Conservation (phyloP, 2,888 invertebrate species). For the Neocrepidodera transversa region DNA sequence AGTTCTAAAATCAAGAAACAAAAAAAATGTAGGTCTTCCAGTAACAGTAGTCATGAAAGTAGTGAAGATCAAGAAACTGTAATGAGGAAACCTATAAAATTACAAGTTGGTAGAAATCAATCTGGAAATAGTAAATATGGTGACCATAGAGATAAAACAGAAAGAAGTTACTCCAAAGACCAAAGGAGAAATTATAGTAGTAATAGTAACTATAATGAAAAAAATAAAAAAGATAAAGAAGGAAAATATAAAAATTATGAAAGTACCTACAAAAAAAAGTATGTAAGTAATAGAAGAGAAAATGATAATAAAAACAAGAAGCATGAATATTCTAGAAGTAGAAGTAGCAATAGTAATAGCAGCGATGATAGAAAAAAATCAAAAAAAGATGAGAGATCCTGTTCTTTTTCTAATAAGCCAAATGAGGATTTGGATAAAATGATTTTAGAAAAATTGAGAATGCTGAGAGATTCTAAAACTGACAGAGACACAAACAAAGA, state of each 20-base stretch:
- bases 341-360: constrained; percentile 16
- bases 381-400: neutral
- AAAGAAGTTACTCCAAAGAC: constrained; percentile 14
- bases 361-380: constrained; percentile 18
- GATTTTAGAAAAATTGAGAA: constrained; percentile 36
- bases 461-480: constrained; percentile 40
- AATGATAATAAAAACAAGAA: neutral
- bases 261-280: constrained; percentile 19
- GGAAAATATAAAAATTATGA: constrained; percentile 13
- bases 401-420: constrained; percentile 17
- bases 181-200: constrained; percentile 44
- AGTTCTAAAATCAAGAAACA: constrained; percentile 47
- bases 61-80: constrained; percentile 27
- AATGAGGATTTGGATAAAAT: constrained; percentile 35
- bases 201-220: constrained; percentile 30
- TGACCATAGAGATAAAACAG: too few species aligned
- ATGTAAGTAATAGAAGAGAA: constrained; percentile 7
- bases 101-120: neutral
- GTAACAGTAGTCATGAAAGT: constrained; percentile 33
- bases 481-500: constrained; percentile 25
- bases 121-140: neutral
- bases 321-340: constrained; percentile 1
- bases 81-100: constrained; percentile 24
- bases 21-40: constrained; percentile 29
- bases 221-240: constrained; percentile 27